Base-by-base conservation (phyloP, 2,113 vertebrate species). In the Chunga burmeisteri region DNA sequence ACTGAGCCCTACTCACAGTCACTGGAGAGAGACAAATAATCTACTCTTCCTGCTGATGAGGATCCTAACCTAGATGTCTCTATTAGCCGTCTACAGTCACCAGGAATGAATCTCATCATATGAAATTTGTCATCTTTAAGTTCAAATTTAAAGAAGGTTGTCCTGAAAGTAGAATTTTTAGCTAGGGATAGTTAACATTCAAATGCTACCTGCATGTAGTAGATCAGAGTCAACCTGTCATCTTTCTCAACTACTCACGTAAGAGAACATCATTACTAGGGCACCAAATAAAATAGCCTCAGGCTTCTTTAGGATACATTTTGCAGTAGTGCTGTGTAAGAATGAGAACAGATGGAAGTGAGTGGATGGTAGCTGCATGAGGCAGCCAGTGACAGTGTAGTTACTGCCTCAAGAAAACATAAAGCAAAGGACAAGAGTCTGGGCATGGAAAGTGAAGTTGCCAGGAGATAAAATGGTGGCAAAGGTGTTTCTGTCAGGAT, bases 201-300 rank as follows among this genome's bases (percentile, higher is more conserved):
- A 90, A 61, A 68, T 88, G 19, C 36, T 34, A 90, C 44, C 88
- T 91, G 53, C 36, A 26, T 56, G 36, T 53, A 90, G 70, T 55
- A 85, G 66, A 80, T 94, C 91, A 92, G 70, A 94, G 71, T 82
- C 74, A 92, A 88, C 90, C 79, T 96, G 87, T 93, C 93, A 94
- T 87, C 93, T 90, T 95, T 88, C 73, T 81, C 66, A 80, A 63
- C 49, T n/a, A 49, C 90, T 95, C 72, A 65, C 58, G 53, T 52
- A 85, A 88, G 73, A 93, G 87, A 93, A 70, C 90, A 92, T 94
- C 62, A 58, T 96, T 96, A 88, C 85, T 21, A 73, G 93, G 74
- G 50, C 73, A 93, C 53, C 27, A 49, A 75, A 53, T 75, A 53
- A 86, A 96, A 92, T 59, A 93, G 90, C 92, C 94, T 7, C 49